phyloP scores from a whole-genome alignment of 1,140 invertebrate genomes.

The Platyscapa corneri region DNA sequence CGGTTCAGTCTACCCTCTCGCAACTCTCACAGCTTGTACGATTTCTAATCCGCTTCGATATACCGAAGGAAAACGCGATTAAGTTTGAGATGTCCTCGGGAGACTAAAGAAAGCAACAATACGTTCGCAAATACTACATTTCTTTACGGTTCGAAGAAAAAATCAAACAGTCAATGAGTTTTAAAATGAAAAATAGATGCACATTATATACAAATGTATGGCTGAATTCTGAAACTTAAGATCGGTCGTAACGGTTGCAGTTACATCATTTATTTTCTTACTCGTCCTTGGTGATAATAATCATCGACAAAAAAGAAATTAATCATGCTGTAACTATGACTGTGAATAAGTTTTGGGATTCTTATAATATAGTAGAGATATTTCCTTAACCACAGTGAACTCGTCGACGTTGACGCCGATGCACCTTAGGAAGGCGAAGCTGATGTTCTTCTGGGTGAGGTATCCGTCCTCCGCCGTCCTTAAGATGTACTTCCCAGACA shows the following conservation, averaged over 20 bases:
- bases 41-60: slow-evolving; percentile 74
- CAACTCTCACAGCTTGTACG: slow-evolving; percentile 71
- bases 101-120: slow-evolving; percentile 18
- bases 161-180: neutral
- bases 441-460: slow-evolving; percentile 99
- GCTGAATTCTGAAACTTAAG: slow-evolving; percentile 47
- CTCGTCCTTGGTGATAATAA: neutral
- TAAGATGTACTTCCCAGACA: slow-evolving; percentile 99
- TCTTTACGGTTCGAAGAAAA: neutral
- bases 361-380: slow-evolving; percentile 52
- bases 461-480: slow-evolving; percentile 98
- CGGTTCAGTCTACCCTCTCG: slow-evolving; percentile 53
- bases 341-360: slow-evolving; percentile 33
- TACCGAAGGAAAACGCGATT: slow-evolving; percentile 68
- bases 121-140: neutral
- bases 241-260: slow-evolving; percentile 34
- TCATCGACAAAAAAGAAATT: neutral
- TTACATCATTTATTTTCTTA: slow-evolving; percentile 1
- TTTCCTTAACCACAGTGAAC: slow-evolving; percentile 88
- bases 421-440: slow-evolving; percentile 99
- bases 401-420: slow-evolving; percentile 98
- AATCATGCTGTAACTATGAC: neutral
- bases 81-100: slow-evolving; percentile 63
- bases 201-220: neutral
- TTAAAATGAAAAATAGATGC: neutral